A percentile compares a stretch with the other conserved stretches of the same genome.
phyloP scores from a whole-genome alignment of 2,888 invertebrate species.

The Rapana venosa region DNA sequence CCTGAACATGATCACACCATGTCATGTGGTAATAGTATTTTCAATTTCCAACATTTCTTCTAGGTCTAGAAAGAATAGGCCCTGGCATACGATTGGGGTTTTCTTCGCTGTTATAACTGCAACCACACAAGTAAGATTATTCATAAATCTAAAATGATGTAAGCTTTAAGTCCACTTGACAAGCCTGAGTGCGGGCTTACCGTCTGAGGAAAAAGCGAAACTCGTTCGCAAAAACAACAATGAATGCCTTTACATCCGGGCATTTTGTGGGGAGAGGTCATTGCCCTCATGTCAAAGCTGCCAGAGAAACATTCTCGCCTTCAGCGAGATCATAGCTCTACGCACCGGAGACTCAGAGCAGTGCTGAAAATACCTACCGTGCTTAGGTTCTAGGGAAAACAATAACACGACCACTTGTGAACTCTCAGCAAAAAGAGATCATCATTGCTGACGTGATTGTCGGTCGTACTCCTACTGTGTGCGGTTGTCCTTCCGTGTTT shows the following conservation, averaged over 20 bases:
- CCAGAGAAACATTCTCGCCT: conserved; percentile 36
- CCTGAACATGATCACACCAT: not conserved
- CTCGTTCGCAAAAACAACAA: not conserved
- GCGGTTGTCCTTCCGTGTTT: not conserved
- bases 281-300: conserved; percentile 16
- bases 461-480: not conserved
- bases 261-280: conserved; percentile 29
- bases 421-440: not conserved
- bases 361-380: not conserved
- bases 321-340: conserved; percentile 30
- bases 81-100: too few relatives aligned
- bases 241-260: conserved; percentile 38
- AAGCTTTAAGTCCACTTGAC: not conserved
- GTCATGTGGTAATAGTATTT: too few relatives aligned
- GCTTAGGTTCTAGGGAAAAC: not conserved
- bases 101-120: too few relatives aligned
- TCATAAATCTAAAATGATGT: too few relatives aligned
- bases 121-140: too few relatives aligned
- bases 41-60: too few relatives aligned
- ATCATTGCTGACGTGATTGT: not conserved
- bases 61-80: too few relatives aligned
- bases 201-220: not conserved
- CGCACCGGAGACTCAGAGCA: not conserved
- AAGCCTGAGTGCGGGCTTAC: not conserved
- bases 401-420: too few relatives aligned